Evolutionary conservation across 2,888 invertebrate species (phyloP).

Genomic region (Sceliomorpha sp.): DNA sequence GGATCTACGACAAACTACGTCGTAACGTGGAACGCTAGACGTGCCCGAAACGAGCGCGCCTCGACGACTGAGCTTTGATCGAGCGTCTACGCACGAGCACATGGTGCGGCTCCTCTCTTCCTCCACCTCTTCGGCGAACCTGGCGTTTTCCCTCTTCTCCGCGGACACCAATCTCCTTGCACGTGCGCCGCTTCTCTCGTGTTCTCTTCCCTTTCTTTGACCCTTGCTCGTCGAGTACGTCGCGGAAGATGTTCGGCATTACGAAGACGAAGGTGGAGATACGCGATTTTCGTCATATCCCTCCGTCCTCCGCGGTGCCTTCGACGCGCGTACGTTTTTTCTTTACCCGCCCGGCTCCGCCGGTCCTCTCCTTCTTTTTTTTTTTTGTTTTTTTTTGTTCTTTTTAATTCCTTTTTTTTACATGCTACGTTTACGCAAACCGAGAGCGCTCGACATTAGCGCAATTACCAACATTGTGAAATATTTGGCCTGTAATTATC

Average conservation of each 20-base stretch:
- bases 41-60: constrained; percentile 72
- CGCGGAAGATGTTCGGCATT: neutral
- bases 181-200: constrained; percentile 20
- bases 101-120: constrained; percentile 65
- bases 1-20: constrained; percentile 3
- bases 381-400: too few relatives aligned
- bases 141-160: constrained; percentile 15
- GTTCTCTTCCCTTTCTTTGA: constrained; percentile 12
- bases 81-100: constrained; percentile 74
- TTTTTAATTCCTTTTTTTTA: too few relatives aligned
- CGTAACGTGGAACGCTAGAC: constrained; percentile 50
- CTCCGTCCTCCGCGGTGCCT: too few relatives aligned
- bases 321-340: too few relatives aligned
- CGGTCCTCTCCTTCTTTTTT: too few relatives aligned
- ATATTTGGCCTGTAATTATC: neutral
- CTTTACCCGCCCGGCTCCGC: too few relatives aligned
- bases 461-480: neutral
- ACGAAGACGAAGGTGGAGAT: neutral
- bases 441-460: neutral
- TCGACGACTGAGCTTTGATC: constrained; percentile 74
- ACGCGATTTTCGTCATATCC: neutral
- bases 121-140: constrained; percentile 37
- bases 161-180: constrained; percentile 17
- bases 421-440: neutral
- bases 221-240: neutral